Evolutionary conservation across 2,113 vertebrate species (phyloP), one percentile per base, ranked within the genome.

Genomic region (Fulmarus glacialis): DNA sequence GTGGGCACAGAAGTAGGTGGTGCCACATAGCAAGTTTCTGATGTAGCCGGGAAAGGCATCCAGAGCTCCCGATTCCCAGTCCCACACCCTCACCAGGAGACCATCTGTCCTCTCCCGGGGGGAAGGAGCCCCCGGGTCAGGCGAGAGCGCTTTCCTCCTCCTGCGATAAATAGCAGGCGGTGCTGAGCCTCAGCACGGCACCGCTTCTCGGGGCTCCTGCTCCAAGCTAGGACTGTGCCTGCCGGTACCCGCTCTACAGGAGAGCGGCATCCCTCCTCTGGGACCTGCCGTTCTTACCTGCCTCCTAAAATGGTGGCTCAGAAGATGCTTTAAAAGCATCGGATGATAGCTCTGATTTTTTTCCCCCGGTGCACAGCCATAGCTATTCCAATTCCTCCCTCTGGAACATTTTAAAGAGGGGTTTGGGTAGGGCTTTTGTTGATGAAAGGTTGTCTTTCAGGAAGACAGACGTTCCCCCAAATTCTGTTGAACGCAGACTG

Each of bases 1-100:
- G 94, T 96, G 90, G 95, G 95, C 56, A 23, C 68, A 90, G 92
- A 85, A 90, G 96, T 93, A 89, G 95, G 95, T 89, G 92, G 95
- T 97, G 94, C 95, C 96, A 86, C 95, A 93, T 95, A 96, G 80
- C 97, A 96, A 93, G 95, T 95, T 88, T 92, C 90, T 95, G 96
- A 96, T 90, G 91, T 88, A 95, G 96, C 67, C 68, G 7, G 92
- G 94, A 95, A 95, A 97, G 89, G 97, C 92, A 95, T 94, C 86
- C 92, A 94, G 92, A 95, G 93, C 82, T 95, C 94, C 92, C 17
- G 15, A 32, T 90, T 93, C 90, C 92, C 93, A 96, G 95, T 96
- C 96, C 94, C 83, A 95, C 89, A 92, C 95, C 67, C 88, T 89
- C 86, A 63, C 92, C 13, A 8, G 86, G 94, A 95, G 82, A 95